Conservation (phyloP, 2,888 invertebrate species). For the Eupithecia vulgata region DNA sequence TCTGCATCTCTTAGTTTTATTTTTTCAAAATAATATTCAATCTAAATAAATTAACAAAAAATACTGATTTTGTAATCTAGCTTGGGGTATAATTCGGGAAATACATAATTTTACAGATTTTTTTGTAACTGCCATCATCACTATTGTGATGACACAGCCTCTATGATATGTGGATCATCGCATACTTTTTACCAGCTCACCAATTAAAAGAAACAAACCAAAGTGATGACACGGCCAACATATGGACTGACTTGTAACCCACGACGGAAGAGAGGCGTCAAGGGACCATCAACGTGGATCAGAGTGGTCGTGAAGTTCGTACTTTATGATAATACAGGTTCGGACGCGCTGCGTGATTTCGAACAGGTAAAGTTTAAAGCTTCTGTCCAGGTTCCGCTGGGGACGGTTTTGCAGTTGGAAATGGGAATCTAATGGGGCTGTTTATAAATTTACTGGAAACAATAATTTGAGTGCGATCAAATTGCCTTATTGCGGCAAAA, state of each 20-base stretch:
- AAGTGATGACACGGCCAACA: not conserved
- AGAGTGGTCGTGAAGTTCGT: not conserved
- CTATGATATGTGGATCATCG: not conserved
- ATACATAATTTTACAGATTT: too few relatives aligned
- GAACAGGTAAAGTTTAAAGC: conserved; percentile 34
- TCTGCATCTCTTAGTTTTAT: too few relatives aligned
- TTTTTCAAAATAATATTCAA: too few relatives aligned
- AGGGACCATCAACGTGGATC: not conserved
- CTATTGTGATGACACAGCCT: not conserved
- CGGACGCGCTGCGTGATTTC: conserved; percentile 45
- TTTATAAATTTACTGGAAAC: not conserved
- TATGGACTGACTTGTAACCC: not conserved
- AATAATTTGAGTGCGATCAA: not conserved
- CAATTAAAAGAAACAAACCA: not conserved
- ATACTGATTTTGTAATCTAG: too few relatives aligned
- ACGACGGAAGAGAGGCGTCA: not conserved
- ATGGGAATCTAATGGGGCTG: not conserved
- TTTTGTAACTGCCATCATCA: too few relatives aligned
- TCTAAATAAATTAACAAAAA: too few relatives aligned
- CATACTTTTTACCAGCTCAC: not conserved
- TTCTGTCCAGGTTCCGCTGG: conserved; percentile 9
- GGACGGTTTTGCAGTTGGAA: conserved; percentile 3
- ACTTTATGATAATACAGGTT: conserved; percentile 66
- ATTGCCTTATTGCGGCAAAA: not conserved
- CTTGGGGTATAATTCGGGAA: too few relatives aligned